A percentile compares a stretch with the other conserved stretches of the same genome.
phyloP scores from a whole-genome alignment of 2,797 vertebrate genomes.

The Halcyon chelicuti region DNA sequence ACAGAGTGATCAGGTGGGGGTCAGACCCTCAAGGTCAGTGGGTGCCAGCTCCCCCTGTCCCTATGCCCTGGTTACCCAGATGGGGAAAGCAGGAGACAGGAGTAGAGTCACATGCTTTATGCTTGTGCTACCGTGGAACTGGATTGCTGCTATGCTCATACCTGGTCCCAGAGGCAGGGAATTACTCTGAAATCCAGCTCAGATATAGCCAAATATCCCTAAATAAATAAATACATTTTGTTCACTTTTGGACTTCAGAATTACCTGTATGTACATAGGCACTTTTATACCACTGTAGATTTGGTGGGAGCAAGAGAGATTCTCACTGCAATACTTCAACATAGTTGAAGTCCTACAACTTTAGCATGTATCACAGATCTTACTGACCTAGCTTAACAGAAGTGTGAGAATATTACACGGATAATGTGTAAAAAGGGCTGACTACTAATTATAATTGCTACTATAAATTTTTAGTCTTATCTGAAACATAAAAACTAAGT shows the following conservation, averaged over 20 bases:
- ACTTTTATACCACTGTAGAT: not conserved
- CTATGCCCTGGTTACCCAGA: not conserved
- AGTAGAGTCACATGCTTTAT: rapidly evolving
- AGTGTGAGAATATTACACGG: not conserved
- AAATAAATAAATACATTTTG: not conserved
- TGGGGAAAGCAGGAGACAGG: not conserved
- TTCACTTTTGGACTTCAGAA: not conserved
- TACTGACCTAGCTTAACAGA: not conserved
- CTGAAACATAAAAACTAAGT: not conserved
- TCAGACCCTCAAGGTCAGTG: not conserved
- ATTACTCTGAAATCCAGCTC: not conserved
- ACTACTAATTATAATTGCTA: not conserved
- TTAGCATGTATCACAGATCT: not conserved
- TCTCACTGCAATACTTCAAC: not conserved
- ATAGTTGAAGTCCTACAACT: not conserved
- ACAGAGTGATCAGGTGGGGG: not conserved
- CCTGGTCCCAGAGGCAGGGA: not conserved
- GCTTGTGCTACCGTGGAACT: rapidly evolving
- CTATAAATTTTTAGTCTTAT: not conserved
- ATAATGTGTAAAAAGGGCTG: not conserved
- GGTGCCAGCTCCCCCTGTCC: not conserved
- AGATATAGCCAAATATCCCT: not conserved
- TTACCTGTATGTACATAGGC: not conserved
- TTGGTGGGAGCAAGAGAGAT: rapidly evolving
- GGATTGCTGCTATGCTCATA: not conserved